Conservation (phyloP, 92 coral and sea anemone genomes). For the Desmophyllum pertusum region DNA sequence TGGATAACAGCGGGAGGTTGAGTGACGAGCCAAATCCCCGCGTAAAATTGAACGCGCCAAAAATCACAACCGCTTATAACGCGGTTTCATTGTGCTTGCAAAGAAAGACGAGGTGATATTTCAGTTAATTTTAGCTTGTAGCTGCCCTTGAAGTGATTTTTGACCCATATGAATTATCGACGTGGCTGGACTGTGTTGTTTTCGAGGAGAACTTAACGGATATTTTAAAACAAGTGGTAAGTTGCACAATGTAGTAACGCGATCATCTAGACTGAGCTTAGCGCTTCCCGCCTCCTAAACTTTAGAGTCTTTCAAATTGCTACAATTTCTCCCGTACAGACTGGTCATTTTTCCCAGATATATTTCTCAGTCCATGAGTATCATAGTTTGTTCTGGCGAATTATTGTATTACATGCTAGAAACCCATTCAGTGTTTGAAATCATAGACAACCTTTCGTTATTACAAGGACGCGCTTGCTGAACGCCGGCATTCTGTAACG, state of each 20-base stretch:
- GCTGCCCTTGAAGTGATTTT: conserved; percentile 10
- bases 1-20: conserved; percentile 55
- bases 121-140: conserved; percentile 9
- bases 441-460: neutral
- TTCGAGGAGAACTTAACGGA: neutral
- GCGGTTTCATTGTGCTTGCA: conserved; percentile 21
- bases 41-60: conserved; percentile 99
- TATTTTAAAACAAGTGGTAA: conserved; percentile 17
- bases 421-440: neutral
- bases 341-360: neutral
- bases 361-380: neutral
- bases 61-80: conserved; percentile 80
- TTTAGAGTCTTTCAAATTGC: conserved; percentile 5
- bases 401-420: neutral
- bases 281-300: neutral
- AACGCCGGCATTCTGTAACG: neutral
- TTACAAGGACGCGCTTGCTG: conserved; percentile 1
- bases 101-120: conserved; percentile 37
- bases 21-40: conserved; percentile 77
- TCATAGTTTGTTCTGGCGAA: neutral
- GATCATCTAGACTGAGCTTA: neutral
- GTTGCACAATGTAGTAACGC: conserved; percentile 26
- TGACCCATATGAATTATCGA: conserved; percentile 18
- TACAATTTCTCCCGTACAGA: neutral
- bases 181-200: neutral